Percentiles rank a stretch among this genome's conserved stretches.
These are phyloP conservation scores for Cylindroiulus punctatus DNA, from an alignment of 2,888 invertebrate species.

Conservation along the genomic window DNA sequence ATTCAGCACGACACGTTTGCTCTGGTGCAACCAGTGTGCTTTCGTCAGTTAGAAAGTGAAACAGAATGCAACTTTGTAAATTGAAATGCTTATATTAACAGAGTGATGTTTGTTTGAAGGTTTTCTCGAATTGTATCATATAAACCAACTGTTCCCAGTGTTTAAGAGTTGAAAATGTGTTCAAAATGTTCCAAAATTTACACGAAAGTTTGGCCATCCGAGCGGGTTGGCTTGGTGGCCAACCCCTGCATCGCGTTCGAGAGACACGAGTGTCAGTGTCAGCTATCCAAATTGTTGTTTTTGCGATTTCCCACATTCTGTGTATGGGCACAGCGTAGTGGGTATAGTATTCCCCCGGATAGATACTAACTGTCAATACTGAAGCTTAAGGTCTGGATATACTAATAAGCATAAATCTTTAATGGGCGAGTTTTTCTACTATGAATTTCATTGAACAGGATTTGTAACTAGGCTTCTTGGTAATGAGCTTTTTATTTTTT, in stretches of 20 bases:
- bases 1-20: too few species aligned
- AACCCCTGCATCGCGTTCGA: too few species aligned
- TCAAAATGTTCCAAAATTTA: not conserved
- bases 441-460: not conserved
- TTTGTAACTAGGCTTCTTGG: not conserved
- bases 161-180: not conserved
- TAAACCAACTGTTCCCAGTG: not conserved
- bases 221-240: too few species aligned
- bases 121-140: not conserved
- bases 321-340: too few species aligned
- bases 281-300: too few species aligned
- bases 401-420: too few species aligned
- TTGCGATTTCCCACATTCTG: too few species aligned
- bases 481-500: not conserved
- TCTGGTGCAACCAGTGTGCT: too few species aligned
- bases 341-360: too few species aligned
- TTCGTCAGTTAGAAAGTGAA: not conserved
- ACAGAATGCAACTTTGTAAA: slow-evolving; percentile 4
- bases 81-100: not conserved
- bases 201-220: not conserved
- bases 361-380: too few species aligned
- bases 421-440: not conserved
- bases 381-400: too few species aligned
- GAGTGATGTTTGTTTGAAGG: not conserved
- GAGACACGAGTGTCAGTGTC: too few species aligned